Base-by-base conservation (phyloP, 1,140 invertebrate species). In the Antheraea mylitta region DNA sequence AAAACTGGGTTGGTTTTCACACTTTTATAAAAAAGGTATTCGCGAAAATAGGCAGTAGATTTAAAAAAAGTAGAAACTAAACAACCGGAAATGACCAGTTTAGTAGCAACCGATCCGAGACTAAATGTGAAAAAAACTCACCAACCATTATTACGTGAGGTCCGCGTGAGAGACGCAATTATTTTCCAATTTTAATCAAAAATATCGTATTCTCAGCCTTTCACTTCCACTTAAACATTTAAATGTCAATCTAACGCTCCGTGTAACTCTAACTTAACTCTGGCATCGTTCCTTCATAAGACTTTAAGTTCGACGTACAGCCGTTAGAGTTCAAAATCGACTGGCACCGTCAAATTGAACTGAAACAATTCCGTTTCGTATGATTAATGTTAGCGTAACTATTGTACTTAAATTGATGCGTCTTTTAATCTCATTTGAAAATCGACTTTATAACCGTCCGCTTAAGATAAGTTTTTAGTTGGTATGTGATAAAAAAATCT, bases 171-270 rank as follows among this genome's bases (percentile, higher is more conserved):
- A 90, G 85, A 88, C 84, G 84, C 86, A 87, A 90, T 90, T 90
- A 90, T 90, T 87, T 88, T 90, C 84, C 86, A 89, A 90, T 90
- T 90, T 89, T 89, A 88, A 90, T 90, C 87, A 89, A 89, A 90
- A 89, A 88, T 86, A 86, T 87, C 80, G 76, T 83, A 81, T 80
- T 80, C 76, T 78, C 75, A 81, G 76, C 80, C 82, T 90, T 89
- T 90, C 88, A 86, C 88, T 86, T 89, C 86, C 84, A 88, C 86
- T 89, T 89, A 86, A 84, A 78, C 78, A 88, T 89, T 90, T 89
- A 90, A 87, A 90, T 90, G 88, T 90, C 88, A 88, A 88, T 90
- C 88, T 90, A 73, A 77, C 66, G 71, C 71, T 71, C 72, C 78
- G 59, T 63, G 73, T 38, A 68, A 71, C 74, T 68, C 80, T 81